Conservation (phyloP, 2,797 vertebrate genomes). For the Eulemur mongoz region DNA sequence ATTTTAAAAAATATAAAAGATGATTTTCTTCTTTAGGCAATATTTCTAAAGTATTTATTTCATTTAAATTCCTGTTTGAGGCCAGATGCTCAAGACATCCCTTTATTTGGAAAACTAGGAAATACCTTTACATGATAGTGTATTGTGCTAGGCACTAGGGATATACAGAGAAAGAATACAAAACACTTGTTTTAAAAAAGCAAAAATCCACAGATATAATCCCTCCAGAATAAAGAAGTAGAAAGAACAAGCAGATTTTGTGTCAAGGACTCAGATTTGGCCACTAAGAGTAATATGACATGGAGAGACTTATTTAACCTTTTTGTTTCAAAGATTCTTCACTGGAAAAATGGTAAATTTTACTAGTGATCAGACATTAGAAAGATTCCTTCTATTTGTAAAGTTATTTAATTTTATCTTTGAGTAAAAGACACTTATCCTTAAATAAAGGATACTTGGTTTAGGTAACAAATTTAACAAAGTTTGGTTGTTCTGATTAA, state of each 20-base stretch:
- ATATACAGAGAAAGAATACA: not conserved
- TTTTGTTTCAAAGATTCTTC: not conserved
- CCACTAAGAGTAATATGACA: not conserved
- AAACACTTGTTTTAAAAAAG: not conserved
- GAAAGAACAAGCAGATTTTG: not conserved
- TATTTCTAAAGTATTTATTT: not conserved
- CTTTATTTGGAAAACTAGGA: not conserved
- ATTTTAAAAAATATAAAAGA: not conserved
- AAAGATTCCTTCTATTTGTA: not conserved
- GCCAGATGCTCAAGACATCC: not conserved
- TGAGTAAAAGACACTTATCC: not conserved
- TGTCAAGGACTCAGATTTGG: not conserved
- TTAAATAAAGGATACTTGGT: not conserved
- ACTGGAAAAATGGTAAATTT: not conserved
- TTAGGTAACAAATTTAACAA: not conserved
- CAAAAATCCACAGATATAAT: not conserved
- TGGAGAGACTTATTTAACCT: not conserved
- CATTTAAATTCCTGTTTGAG: not conserved
- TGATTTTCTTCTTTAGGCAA: not conserved
- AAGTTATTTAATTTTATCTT: not conserved
- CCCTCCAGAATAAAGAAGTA: not conserved
- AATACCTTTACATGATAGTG: not conserved
- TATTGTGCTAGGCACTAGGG: not conserved
- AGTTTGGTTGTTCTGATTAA: not conserved
- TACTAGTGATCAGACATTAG: not conserved